phyloP scores from a whole-genome alignment of 2,113 vertebrate species.

The Penelope pileata region DNA sequence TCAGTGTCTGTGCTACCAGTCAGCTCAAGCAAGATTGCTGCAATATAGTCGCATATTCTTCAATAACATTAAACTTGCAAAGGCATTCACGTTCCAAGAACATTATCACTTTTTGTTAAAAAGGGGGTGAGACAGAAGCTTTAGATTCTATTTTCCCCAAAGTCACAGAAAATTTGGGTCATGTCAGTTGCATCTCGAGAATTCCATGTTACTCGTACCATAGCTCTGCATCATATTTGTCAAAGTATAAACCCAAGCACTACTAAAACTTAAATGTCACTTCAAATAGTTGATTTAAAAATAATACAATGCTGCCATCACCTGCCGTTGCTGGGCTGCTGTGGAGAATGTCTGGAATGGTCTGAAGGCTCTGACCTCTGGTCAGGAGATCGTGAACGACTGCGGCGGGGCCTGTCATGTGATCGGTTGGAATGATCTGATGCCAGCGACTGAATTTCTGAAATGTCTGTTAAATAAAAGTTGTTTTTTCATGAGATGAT shows the following conservation, averaged over 20 bases:
- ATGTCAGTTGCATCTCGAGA: neutral
- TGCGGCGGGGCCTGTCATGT: slow-evolving; percentile 91
- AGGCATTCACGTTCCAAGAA: neutral
- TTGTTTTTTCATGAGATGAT: slow-evolving; percentile 60
- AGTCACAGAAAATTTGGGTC: neutral
- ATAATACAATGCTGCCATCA: slow-evolving; percentile 71
- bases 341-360: slow-evolving; percentile 94
- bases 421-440: slow-evolving; percentile 98
- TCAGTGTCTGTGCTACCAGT: neutral
- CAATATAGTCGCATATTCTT: neutral
- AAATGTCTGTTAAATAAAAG: slow-evolving; percentile 91
- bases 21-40: neutral
- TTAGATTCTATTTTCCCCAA: neutral
- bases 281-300: slow-evolving; percentile 16
- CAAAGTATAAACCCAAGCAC: neutral
- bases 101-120: neutral
- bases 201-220: fast-evolving
- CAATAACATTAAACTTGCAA: neutral
- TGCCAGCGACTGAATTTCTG: slow-evolving; percentile 98
- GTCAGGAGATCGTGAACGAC: slow-evolving; percentile 94
- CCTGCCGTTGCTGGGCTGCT: slow-evolving; percentile 96
- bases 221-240: neutral
- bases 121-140: neutral
- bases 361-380: slow-evolving; percentile 95
- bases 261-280: neutral